Evolutionary conservation across 1,140 invertebrate species (phyloP), one percentile per base, ranked within the genome.

Genomic region (Belonocnema kinseyi): DNA sequence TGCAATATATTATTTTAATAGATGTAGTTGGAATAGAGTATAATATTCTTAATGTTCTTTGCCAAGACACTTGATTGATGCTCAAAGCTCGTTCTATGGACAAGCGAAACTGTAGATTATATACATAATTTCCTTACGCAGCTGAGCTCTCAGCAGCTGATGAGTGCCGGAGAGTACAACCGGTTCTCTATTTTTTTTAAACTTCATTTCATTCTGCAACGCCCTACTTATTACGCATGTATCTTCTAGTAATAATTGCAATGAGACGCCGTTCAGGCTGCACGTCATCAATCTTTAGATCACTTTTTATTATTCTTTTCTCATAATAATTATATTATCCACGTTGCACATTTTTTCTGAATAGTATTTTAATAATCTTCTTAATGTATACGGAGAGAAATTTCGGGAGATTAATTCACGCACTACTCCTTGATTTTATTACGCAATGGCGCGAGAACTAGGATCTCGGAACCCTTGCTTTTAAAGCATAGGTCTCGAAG

Each of bases 141-240:
- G 85, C 83, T 87, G 85, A 86, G 84, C 75, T 80, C 82, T 82
- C 86, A 88, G 86, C 86, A 88, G 87, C 87, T 84, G 86, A 87
- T 74, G 74, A 75, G 54, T 58, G 76, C 78, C 76, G 80, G 83
- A 83, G 79, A 79, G 81, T 85, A 83, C 84, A 83, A 88, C 86
- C 86, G 82, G 86, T 87, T 88, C 85, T 80, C 83, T 82, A 82
- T 86, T 84, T 78, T 54, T 54, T 40, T 16, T 4, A 40, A 66
- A 80, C 73, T 86, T 87, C 82, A 84, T 88, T 81, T 83, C 75
- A 77, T 81, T 84, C 83, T 86, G 82, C 83, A 86, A 87, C 85
- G 81, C 82, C 85, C 87, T 88, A 87, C 86, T 86, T 83, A 83
- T 85, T 78, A 58, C 83, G 77, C 78, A 77, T 77, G 77, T 10